These are phyloP conservation scores for Colinus virginianus DNA, from an alignment of 2,113 vertebrate species.

Conservation along the genomic window DNA sequence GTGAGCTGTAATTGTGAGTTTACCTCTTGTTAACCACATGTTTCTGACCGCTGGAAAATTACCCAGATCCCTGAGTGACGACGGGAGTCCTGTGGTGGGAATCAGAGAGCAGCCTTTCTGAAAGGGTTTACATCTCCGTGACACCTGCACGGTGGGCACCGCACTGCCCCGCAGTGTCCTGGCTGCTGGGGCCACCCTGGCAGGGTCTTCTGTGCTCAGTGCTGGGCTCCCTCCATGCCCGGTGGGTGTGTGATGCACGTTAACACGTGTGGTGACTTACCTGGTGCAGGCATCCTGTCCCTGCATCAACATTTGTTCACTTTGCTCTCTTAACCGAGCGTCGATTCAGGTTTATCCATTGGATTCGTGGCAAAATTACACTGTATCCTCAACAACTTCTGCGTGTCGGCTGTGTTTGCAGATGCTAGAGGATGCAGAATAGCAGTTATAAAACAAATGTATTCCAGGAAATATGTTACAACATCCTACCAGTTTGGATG, in stretches of 20 bases:
- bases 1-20: not conserved
- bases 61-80: not conserved
- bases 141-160: not conserved
- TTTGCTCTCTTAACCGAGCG: not conserved
- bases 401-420: not conserved
- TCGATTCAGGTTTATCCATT: not conserved
- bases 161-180: not conserved
- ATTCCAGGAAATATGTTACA: conserved; percentile 39
- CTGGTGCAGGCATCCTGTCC: not conserved
- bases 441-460: not conserved
- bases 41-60: not conserved
- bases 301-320: not conserved
- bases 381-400: not conserved
- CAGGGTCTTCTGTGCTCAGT: not conserved
- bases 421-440: not conserved
- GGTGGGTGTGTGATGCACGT: not conserved
- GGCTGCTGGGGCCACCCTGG: not conserved
- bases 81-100: not conserved
- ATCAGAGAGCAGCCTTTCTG: not conserved
- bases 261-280: not conserved
- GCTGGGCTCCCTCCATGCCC: accelerated
- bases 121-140: not conserved
- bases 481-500: conserved; percentile 9
- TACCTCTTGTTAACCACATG: accelerated
- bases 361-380: conserved; percentile 12